phyloP scores from a whole-genome alignment of 2,797 vertebrate genomes.

The Thamnophis elegans region DNA sequence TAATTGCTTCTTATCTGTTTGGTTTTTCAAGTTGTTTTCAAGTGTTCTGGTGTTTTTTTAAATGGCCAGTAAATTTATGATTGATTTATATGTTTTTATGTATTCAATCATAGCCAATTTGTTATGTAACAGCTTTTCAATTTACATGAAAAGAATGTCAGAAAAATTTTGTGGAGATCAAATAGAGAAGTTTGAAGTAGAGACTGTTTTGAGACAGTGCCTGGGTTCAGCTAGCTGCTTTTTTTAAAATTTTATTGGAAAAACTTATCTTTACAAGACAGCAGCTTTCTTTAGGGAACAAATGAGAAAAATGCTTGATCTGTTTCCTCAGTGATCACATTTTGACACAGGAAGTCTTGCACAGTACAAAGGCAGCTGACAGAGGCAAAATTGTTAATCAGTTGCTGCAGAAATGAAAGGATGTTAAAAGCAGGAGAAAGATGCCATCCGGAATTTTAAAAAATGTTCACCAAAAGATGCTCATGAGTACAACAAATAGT shows the following conservation, averaged over 20 bases:
- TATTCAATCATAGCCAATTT: background rate
- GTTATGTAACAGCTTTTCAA: background rate
- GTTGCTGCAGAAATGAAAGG: slow-evolving; percentile 22
- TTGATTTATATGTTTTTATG: background rate
- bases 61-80: background rate
- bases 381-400: slow-evolving; percentile 59
- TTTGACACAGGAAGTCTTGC: slow-evolving; percentile 73
- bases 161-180: background rate
- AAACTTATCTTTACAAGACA: slow-evolving; percentile 62
- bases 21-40: background rate
- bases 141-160: background rate
- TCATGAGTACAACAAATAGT: slow-evolving; percentile 23
- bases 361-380: slow-evolving; percentile 67
- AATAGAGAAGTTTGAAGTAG: background rate
- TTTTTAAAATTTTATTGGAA: slow-evolving; percentile 22
- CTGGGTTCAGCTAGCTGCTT: background rate
- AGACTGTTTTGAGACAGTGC: background rate
- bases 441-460: slow-evolving; percentile 13
- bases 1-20: background rate
- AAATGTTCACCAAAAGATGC: background rate
- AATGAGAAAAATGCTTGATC: slow-evolving; percentile 67
- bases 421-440: background rate
- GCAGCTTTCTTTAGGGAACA: slow-evolving; percentile 63
- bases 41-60: background rate
- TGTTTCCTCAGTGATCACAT: slow-evolving; percentile 67